Percentiles rank a stretch among this genome's conserved stretches.
Evolutionary conservation across 2,113 vertebrate genomes (phyloP).

Genomic region (Etheostoma cragini): DNA sequence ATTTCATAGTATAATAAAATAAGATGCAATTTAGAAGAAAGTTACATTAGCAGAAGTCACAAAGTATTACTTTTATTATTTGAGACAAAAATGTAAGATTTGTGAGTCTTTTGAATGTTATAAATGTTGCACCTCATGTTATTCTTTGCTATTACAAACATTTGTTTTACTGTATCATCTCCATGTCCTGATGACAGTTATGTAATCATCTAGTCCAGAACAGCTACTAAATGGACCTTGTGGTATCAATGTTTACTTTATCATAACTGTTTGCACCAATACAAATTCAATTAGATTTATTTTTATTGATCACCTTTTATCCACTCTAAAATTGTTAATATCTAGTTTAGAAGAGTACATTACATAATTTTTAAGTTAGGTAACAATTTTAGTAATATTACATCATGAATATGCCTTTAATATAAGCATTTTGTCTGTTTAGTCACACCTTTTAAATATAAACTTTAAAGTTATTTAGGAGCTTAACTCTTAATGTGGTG

Average conservation of each 20-base stretch:
- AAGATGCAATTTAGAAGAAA: background rate
- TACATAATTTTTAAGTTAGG: background rate
- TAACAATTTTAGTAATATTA: background rate
- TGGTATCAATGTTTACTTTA: background rate
- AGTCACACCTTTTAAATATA: background rate
- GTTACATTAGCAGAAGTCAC: background rate
- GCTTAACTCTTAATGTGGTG: background rate
- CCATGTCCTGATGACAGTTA: background rate
- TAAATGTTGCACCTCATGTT: background rate
- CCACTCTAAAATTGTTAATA: background rate
- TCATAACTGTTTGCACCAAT: background rate
- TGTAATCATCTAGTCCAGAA: background rate
- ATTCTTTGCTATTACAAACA: background rate
- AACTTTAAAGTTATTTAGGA: background rate
- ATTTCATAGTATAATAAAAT: background rate
- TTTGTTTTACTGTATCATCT: background rate
- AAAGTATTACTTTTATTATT: background rate
- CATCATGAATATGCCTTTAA: background rate
- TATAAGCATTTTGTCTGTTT: background rate
- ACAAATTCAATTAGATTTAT: background rate
- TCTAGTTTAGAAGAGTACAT: background rate
- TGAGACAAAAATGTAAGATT: background rate
- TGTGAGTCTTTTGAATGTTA: background rate
- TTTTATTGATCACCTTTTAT: background rate
- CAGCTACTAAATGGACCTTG: background rate